Percentiles rank a stretch among this genome's conserved stretches.
phyloP scores from a whole-genome alignment of 2,113 vertebrate genomes.

The Phyllostomus hastatus region DNA sequence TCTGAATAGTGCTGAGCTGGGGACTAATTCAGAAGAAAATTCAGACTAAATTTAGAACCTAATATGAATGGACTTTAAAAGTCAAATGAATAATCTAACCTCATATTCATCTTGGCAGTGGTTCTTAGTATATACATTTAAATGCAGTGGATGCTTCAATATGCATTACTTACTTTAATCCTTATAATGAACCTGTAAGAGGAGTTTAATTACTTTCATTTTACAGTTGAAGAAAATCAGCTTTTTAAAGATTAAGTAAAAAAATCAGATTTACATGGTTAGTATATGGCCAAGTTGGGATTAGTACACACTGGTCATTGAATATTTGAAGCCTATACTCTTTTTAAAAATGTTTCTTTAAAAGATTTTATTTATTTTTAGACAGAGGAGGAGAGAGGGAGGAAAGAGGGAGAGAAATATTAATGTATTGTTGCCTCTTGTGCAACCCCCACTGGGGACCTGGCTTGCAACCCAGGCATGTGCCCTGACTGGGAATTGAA shows the following conservation, averaged over 20 bases:
- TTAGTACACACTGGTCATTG: background rate
- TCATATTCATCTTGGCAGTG: background rate
- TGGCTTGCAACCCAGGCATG: too few species aligned
- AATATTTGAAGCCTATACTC: background rate
- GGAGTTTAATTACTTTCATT: background rate
- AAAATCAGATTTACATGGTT: background rate
- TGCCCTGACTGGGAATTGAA: too few species aligned
- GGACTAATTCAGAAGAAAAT: constrained; percentile 18
- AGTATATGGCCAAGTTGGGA: background rate
- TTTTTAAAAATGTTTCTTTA: too few species aligned
- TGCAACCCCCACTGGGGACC: too few species aligned
- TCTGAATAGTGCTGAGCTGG: background rate
- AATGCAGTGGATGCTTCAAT: background rate
- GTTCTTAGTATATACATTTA: background rate
- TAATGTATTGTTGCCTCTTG: too few species aligned
- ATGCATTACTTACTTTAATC: background rate
- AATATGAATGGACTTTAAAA: background rate
- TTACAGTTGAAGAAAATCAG: constrained; percentile 1
- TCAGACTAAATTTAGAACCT: background rate
- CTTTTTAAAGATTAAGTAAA: background rate
- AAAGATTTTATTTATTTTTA: too few species aligned
- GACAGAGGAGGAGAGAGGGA: too few species aligned
- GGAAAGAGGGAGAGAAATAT: too few species aligned
- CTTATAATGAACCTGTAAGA: background rate
- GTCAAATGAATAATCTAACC: background rate